Evolutionary conservation across 2,888 invertebrate genomes (phyloP).

Genomic region (Drosophila incognita): DNA sequence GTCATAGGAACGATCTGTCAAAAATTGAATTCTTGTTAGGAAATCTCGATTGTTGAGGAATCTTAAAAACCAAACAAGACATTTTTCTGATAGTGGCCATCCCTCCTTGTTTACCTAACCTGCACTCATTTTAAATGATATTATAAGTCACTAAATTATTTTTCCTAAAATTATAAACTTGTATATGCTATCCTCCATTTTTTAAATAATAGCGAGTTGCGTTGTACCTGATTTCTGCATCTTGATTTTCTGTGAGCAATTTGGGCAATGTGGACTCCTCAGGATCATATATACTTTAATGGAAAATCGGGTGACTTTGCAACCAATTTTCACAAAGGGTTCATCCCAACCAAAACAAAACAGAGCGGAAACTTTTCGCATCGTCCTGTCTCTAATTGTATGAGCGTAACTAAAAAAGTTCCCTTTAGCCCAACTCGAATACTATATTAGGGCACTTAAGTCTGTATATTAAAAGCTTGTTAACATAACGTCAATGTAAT

Average conservation of each 20-base stretch:
- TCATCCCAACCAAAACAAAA: not conserved
- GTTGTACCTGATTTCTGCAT: not conserved
- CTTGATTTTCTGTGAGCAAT: not conserved
- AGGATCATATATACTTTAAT: not conserved
- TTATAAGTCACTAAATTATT: too few species aligned
- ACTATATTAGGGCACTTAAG: not conserved
- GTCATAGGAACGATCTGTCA: not conserved
- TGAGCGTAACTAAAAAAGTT: not conserved
- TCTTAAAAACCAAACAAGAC: too few species aligned
- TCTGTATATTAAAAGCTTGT: slow-evolving; percentile 13
- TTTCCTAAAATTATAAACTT: too few species aligned
- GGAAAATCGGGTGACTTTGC: not conserved
- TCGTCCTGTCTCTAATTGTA: too few species aligned
- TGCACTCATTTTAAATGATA: too few species aligned
- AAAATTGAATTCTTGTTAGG: not conserved
- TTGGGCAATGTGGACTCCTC: not conserved
- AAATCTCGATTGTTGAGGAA: not conserved
- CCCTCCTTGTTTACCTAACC: too few species aligned
- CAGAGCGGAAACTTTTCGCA: not conserved
- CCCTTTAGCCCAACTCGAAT: not conserved
- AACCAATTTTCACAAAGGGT: not conserved
- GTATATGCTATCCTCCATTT: too few species aligned
- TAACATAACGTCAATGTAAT: slow-evolving; percentile 1
- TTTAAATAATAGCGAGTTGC: too few species aligned
- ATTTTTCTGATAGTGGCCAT: too few species aligned